phyloP scores from a whole-genome alignment of 2,113 vertebrate species.

The Tor tambroides region DNA sequence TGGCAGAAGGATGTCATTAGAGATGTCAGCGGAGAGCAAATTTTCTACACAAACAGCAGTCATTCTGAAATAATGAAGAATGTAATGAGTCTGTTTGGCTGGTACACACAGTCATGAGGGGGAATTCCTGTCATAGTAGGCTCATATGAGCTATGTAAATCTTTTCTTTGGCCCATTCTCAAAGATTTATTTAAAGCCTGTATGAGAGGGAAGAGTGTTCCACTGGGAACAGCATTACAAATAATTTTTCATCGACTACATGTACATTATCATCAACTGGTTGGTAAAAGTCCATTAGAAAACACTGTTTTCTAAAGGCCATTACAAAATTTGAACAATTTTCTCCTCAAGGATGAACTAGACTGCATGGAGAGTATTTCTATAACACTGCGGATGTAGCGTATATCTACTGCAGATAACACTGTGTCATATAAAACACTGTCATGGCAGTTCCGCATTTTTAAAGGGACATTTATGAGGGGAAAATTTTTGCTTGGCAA shows the following conservation, averaged over 20 bases:
- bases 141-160: background rate
- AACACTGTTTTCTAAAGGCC: background rate
- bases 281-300: background rate
- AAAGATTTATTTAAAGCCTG: no score
- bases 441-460: slow-evolving; percentile 1
- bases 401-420: background rate
- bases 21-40: slow-evolving; percentile 1
- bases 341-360: background rate
- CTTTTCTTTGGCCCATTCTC: background rate
- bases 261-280: background rate
- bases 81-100: background rate
- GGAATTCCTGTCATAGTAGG: background rate
- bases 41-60: background rate
- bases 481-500: background rate
- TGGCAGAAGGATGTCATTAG: background rate
- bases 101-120: background rate
- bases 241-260: background rate
- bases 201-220: background rate
- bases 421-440: background rate
- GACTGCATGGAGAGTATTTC: background rate
- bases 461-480: slow-evolving; percentile 20
- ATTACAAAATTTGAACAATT: background rate
- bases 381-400: background rate
- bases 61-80: slow-evolving; percentile 3
- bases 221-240: background rate